Conservation (phyloP, 2,113 vertebrate genomes). For the Lucifuga dentata region DNA sequence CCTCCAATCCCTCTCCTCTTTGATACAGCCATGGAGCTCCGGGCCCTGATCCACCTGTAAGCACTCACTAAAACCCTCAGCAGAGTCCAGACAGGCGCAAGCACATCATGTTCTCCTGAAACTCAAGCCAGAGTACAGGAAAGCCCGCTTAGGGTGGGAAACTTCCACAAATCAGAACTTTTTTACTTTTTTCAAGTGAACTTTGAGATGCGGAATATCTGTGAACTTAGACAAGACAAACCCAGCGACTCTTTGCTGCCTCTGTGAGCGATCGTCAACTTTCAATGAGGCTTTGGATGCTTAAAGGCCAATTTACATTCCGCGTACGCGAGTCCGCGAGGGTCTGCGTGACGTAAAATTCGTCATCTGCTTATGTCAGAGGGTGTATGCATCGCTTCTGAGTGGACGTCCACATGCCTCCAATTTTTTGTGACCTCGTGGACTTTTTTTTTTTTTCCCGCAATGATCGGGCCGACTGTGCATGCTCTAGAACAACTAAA, state of each 20-base stretch:
- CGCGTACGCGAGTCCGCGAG: too few species aligned
- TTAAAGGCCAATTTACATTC: too few species aligned
- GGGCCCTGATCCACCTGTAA: constrained; percentile 63
- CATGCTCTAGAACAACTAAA: too few species aligned
- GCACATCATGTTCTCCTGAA: constrained; percentile 36
- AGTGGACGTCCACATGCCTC: too few species aligned
- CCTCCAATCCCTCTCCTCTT: constrained; percentile 58
- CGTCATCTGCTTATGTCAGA: too few species aligned
- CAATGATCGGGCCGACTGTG: too few species aligned
- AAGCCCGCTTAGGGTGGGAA: constrained; percentile 22
- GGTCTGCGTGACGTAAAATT: too few species aligned
- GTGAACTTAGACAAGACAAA: background rate
- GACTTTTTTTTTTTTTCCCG: too few species aligned
- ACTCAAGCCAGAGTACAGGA: constrained; percentile 16
- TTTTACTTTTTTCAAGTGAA: background rate
- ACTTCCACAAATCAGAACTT: constrained; percentile 30
- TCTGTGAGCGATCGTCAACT: constrained; percentile 11
- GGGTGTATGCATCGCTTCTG: too few species aligned
- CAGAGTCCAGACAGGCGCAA: constrained; percentile 46
- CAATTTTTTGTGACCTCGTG: too few species aligned
- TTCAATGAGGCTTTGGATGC: background rate
- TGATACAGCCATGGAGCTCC: constrained; percentile 56
- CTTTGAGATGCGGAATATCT: constrained; percentile 31
- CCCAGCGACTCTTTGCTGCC: background rate
- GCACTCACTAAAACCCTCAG: constrained; percentile 71